Evolutionary conservation across 2,888 invertebrate genomes (phyloP), one percentile per base, ranked within the genome.

Genomic region (Nineta flava): DNA sequence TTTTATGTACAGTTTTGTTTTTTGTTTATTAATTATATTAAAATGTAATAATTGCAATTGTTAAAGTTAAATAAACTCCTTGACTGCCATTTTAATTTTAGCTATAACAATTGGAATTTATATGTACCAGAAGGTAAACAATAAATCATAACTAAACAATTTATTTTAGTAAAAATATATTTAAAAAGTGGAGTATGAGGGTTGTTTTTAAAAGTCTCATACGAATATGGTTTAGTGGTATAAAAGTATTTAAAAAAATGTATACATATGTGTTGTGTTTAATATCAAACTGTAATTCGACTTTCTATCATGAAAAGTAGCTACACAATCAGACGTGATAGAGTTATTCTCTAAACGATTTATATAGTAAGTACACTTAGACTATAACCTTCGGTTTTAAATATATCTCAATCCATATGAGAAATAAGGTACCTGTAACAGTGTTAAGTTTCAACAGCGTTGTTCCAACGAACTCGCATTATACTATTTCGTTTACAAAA

Each of bases 81-180:
- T 19, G 46, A 46, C 46, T 46, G 46, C 46, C 46, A 46, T 46
- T 46, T 46, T 46, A n/a, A 46, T 17, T 46, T 16, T 46, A 34
- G 12, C 35, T 46, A 13, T 34, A 46, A 15, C 32, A 34, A 46
- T 46, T 31, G 46, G 26, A 46, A 46, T 21, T 43, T 21, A 43
- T 9, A 19, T 9, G 19, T 40, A 40, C 40, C 7, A 19, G n/a
- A 21, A 43, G 21, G 17, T 17, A 43, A 43, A 43, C 9, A 43
- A 43, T 3, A 43, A 17, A 19, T 17, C 43, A 17, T 19, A 26
- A 26, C 19, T 17, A 19, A 43, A 43, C 17, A 19, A 43, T 43
- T 19, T 21, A 43, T 43, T 43, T 43, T 43, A 43, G n/a, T 43
- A 19, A 19, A 26, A 26, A 38, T 38, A 38, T 38, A 38, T 38